A percentile compares a stretch with the other conserved stretches of the same genome.
These are phyloP conservation scores for Cheiracanthium punctorium DNA, from an alignment of 2,888 invertebrate genomes.

Conservation along the genomic window DNA sequence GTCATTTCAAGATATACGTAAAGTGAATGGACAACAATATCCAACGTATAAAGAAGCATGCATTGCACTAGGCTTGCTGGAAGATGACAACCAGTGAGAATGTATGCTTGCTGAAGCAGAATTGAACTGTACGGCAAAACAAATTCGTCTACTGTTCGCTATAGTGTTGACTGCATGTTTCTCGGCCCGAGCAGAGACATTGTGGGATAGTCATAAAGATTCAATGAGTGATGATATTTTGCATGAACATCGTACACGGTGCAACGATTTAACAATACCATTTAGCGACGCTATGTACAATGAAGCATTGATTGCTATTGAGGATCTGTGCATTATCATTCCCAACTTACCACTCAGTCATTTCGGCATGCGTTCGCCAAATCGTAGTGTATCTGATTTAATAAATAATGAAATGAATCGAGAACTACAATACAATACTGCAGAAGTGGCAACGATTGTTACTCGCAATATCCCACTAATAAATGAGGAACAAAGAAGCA, in stretches of 20 bases:
- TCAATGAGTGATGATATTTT: constrained; percentile 22
- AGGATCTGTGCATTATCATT: constrained; percentile 42
- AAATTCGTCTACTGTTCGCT: constrained; percentile 39
- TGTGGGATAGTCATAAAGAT: no score
- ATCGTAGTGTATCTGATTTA: no score
- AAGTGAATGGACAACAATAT: no score
- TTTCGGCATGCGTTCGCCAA: no score
- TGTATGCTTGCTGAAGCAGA: constrained; percentile 42
- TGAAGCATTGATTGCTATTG: constrained; percentile 51
- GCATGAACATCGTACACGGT: constrained; percentile 41
- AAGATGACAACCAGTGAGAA: constrained; percentile 38
- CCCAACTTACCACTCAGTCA: constrained; percentile 1
- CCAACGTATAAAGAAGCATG: no score
- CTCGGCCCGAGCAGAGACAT: neutral
- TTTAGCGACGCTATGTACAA: constrained; percentile 43
- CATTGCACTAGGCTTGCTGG: constrained; percentile 40
- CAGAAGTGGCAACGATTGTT: constrained; percentile 30
- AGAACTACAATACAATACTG: constrained; percentile 14
- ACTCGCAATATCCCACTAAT: constrained; percentile 26
- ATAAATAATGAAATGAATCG: constrained; percentile 6
- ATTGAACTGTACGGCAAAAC: constrained; percentile 34
- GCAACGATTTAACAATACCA: constrained; percentile 35
- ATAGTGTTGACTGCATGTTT: constrained; percentile 43
- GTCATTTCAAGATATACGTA: no score
- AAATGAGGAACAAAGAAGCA: constrained; percentile 7